These are phyloP conservation scores for Cydia fagiglandana DNA, from an alignment of 1,140 invertebrate genomes.

Conservation along the genomic window DNA sequence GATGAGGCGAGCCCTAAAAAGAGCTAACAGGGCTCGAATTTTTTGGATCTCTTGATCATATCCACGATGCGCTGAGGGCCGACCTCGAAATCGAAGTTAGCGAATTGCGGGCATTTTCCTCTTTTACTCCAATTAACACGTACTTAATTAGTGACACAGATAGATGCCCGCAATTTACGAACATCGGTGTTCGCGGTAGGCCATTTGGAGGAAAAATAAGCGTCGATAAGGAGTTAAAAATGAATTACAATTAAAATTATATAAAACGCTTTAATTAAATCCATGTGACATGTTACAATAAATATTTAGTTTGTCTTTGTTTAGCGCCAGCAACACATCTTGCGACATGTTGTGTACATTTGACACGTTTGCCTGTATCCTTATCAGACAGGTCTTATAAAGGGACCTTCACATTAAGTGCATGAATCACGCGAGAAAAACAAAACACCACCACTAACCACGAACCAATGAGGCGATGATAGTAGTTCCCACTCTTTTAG, in stretches of 20 bases:
- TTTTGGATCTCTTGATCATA: no score
- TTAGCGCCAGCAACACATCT: conserved; percentile 47
- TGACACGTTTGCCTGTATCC: not conserved
- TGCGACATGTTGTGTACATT: conserved; percentile 26
- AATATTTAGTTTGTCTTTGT: conserved; percentile 49
- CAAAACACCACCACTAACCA: no score
- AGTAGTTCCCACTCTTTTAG: not conserved
- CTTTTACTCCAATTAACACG: not conserved
- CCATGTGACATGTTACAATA: conserved; percentile 60
- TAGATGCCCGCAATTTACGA: not conserved
- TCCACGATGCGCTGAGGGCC: no score
- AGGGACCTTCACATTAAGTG: no score
- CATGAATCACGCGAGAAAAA: no score
- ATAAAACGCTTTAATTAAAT: conserved; percentile 59
- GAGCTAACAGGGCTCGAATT: no score
- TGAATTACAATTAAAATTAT: conserved; percentile 45
- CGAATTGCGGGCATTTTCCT: not conserved
- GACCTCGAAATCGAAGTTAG: not conserved
- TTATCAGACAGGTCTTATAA: not conserved
- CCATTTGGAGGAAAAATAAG: no score
- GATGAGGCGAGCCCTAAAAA: no score
- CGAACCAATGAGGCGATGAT: not conserved
- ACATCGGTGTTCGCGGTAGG: not conserved
- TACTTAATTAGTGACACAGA: not conserved
- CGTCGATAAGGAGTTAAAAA: conserved; percentile 15